Evolutionary conservation across 1,140 invertebrate genomes (phyloP).

Genomic region (Eciton burchellii): DNA sequence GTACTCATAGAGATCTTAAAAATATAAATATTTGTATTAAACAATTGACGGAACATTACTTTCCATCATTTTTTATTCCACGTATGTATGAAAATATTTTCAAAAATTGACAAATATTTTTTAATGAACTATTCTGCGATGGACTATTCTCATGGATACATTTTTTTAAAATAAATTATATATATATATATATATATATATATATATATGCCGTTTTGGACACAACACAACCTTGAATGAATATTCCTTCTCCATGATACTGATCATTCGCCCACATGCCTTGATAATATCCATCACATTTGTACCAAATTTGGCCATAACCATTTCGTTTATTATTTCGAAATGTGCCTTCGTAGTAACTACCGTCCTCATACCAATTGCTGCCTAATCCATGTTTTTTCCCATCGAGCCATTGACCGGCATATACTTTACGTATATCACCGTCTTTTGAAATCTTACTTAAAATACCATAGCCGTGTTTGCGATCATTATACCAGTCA

Average conservation of each 20-base stretch:
- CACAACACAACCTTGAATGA: conserved; percentile 78
- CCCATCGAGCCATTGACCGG: conserved; percentile 85
- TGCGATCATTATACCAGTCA: conserved; percentile 82
- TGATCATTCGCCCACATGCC: conserved; percentile 84
- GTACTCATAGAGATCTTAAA: background rate
- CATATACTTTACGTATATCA: conserved; percentile 73
- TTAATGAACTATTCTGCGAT: background rate
- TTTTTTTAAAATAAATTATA: no score
- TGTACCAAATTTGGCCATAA: conserved; percentile 88
- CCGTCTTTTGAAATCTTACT: conserved; percentile 64
- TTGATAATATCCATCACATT: conserved; percentile 86
- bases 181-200: no score
- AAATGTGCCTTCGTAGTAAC: conserved; percentile 88
- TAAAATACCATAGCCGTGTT: conserved; percentile 79
- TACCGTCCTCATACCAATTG: conserved; percentile 86
- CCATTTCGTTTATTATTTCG: conserved; percentile 87
- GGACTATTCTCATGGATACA: background rate
- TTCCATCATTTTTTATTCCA: background rate
- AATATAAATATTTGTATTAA: background rate
- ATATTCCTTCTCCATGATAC: conserved; percentile 84
- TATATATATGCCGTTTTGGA: background rate
- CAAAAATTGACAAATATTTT: conserved; percentile 48
- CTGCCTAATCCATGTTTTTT: conserved; percentile 86
- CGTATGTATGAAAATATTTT: conserved; percentile 35
- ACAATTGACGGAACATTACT: background rate